Evolutionary conservation across 2,113 vertebrate species (phyloP), one percentile per base, ranked within the genome.

Genomic region (Orientallactaga bullata): DNA sequence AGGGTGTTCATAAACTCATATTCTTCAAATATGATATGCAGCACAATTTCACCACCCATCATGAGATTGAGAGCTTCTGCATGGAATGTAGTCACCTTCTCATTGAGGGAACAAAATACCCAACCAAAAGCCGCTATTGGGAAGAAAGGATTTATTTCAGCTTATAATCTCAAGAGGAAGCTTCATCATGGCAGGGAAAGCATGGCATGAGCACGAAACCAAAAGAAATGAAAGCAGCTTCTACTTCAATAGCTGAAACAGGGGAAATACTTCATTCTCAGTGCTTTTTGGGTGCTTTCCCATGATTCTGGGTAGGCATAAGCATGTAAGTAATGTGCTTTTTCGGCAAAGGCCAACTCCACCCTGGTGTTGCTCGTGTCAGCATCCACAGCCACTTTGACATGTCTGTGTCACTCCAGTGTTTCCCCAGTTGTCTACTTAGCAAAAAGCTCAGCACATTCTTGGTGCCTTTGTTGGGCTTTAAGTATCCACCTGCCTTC

Each of bases 271-370:
- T 88, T 77, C 72, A 66, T 85, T 81, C 51, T 58, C 68, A 28
- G 76, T 4, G 39, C 30, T 51, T 81, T 76, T 85, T 16, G 18
- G 30, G 65, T 58, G 21, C 7, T 80, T 84, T 93, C 42, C 37
- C 68, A 47, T 9, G 13, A 42, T 69, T 77, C 24, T 26, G 73
- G 2, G 1, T 23, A 11, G 58, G 63, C 81, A 91, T 85, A 79
- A 60, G 18, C 47, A 63, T 60, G 58, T 83, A 69, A 55, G 47
- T 30, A 30, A 83, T 13, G 3, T 87, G 87, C 30, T 51, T 2
- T 37, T 69, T 93, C 17, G 93, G 93, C 16, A 93, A 39, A 65
- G 80, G 73, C 87, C 87, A 78, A 3, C 26, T 89, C 73, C 81
- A 73, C 20, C 73, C 55, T 55, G 87, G 73, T 6, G 2, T 78